Base-by-base conservation (phyloP, 2,888 invertebrate genomes). In the Callyntrura guangdongensis region DNA sequence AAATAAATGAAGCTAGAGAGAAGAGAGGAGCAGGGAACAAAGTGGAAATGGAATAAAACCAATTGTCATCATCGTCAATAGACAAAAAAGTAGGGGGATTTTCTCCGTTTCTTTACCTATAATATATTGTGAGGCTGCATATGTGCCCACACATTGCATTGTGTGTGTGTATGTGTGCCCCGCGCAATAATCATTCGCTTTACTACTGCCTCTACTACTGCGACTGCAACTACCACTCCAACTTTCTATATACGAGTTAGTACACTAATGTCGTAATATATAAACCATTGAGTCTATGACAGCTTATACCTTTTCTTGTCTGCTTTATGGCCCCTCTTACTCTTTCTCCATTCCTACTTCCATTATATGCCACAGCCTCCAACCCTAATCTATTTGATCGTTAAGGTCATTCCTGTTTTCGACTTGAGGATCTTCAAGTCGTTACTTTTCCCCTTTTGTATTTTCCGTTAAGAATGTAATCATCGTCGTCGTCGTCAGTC, bases 401-500 rank as follows among this genome's bases (percentile, higher is more conserved):
- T 88, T 88, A 88, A 88, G 88, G 82, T 88, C 88, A 88, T 88
- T 88, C 59, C 88, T 72, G 59, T 88, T 88, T 88, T 88, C 82
- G 82, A 88, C 88, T 88, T 88, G 88, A 59, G 56, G 14, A 81
- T 88, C 67, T 81, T 81, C 20, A 87, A 87, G 88, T 81, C 88
- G 82, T 82, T 88, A 81, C 87, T 67, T 87, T 64, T 47, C 77
- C 86, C 86, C 59, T 77, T 25, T 79, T 49, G 74, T 20, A 20
- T 47, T 86, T 86, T 61, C 36, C 64, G 79, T 86, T 86, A 79
- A 79, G 86, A 77, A 77, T 74, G 61, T 86, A 61, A 86, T 86
- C 86, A 86, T 86, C 74, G 74, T 86, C 47, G 22, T 86, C 86
- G 74, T 86, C 74, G 74, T 86, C 47, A 4, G 17, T 45, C 4